These are phyloP conservation scores for Lasioglossum calceatum DNA, from an alignment of 2,888 invertebrate species.

Conservation along the genomic window DNA sequence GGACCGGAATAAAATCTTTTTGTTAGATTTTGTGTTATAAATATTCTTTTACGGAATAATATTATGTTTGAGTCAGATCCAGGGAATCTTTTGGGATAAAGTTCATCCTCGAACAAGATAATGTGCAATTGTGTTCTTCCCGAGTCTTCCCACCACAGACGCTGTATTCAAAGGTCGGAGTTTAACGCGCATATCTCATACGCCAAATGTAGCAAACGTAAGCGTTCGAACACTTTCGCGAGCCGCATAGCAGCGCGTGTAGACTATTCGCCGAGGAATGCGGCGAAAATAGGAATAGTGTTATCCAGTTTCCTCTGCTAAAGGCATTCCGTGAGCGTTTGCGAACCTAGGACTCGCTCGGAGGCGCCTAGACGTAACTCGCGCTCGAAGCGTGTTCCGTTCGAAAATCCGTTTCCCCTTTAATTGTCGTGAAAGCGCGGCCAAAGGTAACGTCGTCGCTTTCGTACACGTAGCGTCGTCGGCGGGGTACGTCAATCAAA, in stretches of 20 bases:
- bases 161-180: neutral
- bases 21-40: no score
- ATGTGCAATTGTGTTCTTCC: neutral
- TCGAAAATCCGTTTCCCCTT: slow-evolving; percentile 6
- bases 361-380: neutral
- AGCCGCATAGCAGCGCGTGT: neutral
- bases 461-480: neutral
- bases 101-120: neutral
- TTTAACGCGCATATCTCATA: neutral
- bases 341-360: neutral
- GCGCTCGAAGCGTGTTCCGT: neutral
- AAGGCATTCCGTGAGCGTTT: slow-evolving; percentile 1
- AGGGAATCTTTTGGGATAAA: neutral
- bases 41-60: neutral
- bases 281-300: neutral
- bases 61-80: neutral
- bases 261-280: slow-evolving; percentile 13
- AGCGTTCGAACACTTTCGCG: slow-evolving; percentile 11
- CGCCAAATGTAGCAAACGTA: slow-evolving; percentile 7
- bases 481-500: slow-evolving; percentile 4
- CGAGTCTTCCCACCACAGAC: neutral
- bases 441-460: neutral
- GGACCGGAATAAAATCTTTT: no score
- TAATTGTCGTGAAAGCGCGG: neutral
- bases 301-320: slow-evolving; percentile 2